Base-by-base conservation (phyloP, 2,888 invertebrate species). In the Cryptus viduatorius region DNA sequence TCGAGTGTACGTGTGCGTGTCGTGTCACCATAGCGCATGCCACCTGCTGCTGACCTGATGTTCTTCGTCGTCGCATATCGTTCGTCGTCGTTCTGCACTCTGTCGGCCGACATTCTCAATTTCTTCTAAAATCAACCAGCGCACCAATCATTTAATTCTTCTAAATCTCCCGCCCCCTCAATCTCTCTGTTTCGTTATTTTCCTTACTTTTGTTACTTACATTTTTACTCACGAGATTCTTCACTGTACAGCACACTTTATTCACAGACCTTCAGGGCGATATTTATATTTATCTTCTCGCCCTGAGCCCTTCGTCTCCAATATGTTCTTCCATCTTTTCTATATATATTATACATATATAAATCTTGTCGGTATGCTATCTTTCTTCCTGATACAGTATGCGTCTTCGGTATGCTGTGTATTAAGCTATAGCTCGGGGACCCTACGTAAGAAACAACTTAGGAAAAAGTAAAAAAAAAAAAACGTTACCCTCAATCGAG, bases 11-110 rank as follows among this genome's bases (percentile, higher is more conserved):
- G 64, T 46, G 71, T 68, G 76, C 37, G 76, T 48, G 56, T 44
- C 24, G 88, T 90, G 88, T 86, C 87, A 87, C 87, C 73, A 90
- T 92, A 92, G 91, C 92, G 92, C 92, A 92, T 92, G 92, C 88
- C 87, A 90, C 87, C 88, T 90, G 89, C 72, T 59, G 72, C 59
- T 73, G 77, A 65, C 19, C 77, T 44, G 37, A 24, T 61, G n/a
- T 72, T 59, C 44, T 4, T 73, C 73, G 46, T 73, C 77, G 48
- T 77, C 67, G 65, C 67, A 67, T 68, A 50, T 48, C 59, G 53
- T 72, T 61, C 75, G 37, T 61, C 65, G 64, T 75, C 64, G 61
- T 67, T 37, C 76, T 76, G 64, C 64, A 64, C 56, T 59, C 56
- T 16, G 8, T 53, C 72, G 48, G 53, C n/a, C 65, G 64, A 42